These are phyloP conservation scores for Rhamnusium bicolor DNA, from an alignment of 2,888 invertebrate genomes.

Conservation along the genomic window DNA sequence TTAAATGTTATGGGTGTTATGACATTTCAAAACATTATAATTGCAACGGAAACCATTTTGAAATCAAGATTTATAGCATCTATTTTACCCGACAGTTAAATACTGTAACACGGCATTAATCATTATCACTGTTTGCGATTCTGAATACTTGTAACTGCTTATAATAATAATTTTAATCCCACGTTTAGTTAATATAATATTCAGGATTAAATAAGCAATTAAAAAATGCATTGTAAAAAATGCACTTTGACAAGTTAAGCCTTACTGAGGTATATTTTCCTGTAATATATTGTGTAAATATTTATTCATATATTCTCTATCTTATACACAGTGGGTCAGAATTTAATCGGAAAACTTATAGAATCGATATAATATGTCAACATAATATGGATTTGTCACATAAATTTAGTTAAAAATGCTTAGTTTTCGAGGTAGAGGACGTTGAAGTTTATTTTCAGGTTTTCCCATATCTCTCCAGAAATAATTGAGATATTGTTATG, in stretches of 20 bases:
- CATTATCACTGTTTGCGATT: conserved; percentile 22
- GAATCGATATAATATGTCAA: too few relatives aligned
- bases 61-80: conserved; percentile 30
- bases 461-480: too few relatives aligned
- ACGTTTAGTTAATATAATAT: conserved; percentile 21
- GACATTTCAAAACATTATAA: conserved; percentile 33
- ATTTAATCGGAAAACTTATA: too few relatives aligned
- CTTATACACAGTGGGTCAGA: too few relatives aligned
- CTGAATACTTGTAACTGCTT: conserved; percentile 16
- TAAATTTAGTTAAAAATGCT: too few relatives aligned
- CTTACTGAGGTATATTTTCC: neutral
- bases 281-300: neutral
- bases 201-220: conserved; percentile 11
- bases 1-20: conserved; percentile 33
- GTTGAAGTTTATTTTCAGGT: too few relatives aligned
- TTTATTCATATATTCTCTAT: neutral
- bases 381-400: too few relatives aligned
- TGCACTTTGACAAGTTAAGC: neutral
- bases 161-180: conserved; percentile 16
- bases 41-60: conserved; percentile 25
- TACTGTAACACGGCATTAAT: conserved; percentile 20
- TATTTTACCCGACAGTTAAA: conserved; percentile 27
- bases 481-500: too few relatives aligned
- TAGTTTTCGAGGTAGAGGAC: too few relatives aligned
- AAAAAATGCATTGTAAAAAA: conserved; percentile 2